Conservation (phyloP, 2,797 vertebrate genomes). For the Chaenodraco wilsoni region DNA sequence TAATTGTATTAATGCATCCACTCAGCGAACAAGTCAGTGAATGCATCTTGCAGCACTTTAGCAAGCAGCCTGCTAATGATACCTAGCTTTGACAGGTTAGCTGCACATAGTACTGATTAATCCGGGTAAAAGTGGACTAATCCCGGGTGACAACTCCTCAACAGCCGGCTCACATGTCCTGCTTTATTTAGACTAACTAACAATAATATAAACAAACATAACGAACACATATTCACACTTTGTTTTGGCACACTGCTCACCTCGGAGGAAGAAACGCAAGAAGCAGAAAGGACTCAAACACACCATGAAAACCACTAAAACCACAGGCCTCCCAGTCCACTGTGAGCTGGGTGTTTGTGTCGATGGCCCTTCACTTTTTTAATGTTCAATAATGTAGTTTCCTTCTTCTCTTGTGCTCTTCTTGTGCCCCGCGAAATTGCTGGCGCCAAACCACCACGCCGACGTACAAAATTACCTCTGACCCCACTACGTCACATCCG, state of each 20-base stretch:
- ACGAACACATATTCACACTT: not conserved
- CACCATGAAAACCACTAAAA: constrained; percentile 35
- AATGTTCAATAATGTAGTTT: not conserved
- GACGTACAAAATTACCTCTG: constrained; percentile 80
- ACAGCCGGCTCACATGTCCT: not conserved
- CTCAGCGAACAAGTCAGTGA: rapidly evolving
- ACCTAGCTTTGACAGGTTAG: constrained; percentile 16
- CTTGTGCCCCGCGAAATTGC: constrained; percentile 80
- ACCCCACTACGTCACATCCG: constrained; percentile 69
- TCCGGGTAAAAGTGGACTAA: not conserved
- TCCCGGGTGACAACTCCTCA: not conserved
- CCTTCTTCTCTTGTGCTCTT: constrained; percentile 8
- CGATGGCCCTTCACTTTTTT: rapidly evolving
- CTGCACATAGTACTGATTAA: not conserved
- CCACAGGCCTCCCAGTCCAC: no score
- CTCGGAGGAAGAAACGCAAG: constrained; percentile 46
- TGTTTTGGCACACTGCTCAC: constrained; percentile 49
- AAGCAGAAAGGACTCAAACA: not conserved
- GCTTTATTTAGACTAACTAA: not conserved
- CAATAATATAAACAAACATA: not conserved
- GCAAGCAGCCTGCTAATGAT: constrained; percentile 13
- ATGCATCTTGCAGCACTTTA: no score
- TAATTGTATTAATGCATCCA: rapidly evolving
- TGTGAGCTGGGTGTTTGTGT: rapidly evolving
- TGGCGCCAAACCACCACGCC: constrained; percentile 85